Base-by-base conservation (phyloP, 2,113 vertebrate species). In the Strix aluco region DNA sequence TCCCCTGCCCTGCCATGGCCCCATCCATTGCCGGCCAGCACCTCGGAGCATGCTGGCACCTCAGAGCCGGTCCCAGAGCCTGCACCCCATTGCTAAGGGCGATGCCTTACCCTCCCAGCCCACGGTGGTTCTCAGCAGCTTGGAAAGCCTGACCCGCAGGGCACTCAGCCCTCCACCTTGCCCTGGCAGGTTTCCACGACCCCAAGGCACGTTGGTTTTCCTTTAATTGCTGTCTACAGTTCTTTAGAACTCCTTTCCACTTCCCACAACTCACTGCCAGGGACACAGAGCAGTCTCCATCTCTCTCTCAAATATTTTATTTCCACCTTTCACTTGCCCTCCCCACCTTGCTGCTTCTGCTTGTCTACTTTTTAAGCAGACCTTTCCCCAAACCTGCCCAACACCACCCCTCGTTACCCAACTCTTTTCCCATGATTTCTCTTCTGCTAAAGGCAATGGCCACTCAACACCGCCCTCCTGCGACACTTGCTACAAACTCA, bases 61-160 rank as follows among this genome's bases (percentile, higher is more conserved):
- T 44, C 1, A 1, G 13, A 77, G 36, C 36, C 2, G 15, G 5
- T 87, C 57, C 51, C 55, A n/a, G 19, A 30, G 51, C 44, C 21
- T 46, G 29, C 57, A n/a, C 5, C 36, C 42, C 38, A 23, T 2
- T 0, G 1, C 30, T 15, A 4, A 29, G 38, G 44, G 30, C 1
- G 0, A 47, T 27, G 11, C 18, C 52, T 66, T 66, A 30, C 30
- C 30, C 52, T 52, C 72, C 20, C n/a, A 40, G 70, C 62, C 74
- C 7, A 3, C 3, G 51, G 26, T 54, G 58, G 27, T 46, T 81
- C 46, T 21, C 54, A 55, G 49, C 38, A 49, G 71, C 44, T 38
- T 17, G 5, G 47, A 66, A 71, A 92, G 22, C 13, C 14, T 34
- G 38, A 67, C 57, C 71, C 6, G 1, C 62, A 15, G 66, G 75